phyloP scores from a whole-genome alignment of 2,888 invertebrate genomes.

The Troides aeacus region DNA sequence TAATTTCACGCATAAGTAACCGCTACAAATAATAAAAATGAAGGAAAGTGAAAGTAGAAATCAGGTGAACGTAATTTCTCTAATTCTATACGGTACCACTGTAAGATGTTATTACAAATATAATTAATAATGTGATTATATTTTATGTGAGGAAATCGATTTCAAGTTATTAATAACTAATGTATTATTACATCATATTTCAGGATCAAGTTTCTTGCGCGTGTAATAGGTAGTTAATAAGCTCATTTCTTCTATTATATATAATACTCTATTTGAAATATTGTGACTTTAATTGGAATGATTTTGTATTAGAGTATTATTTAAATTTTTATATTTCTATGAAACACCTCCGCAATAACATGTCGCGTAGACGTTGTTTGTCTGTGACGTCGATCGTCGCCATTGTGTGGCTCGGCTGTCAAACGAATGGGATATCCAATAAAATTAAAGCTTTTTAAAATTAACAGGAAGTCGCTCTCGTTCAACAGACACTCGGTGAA shows the following conservation, averaged over 20 bases:
- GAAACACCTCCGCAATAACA: not conserved
- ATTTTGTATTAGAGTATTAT: not conserved
- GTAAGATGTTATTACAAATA: not conserved
- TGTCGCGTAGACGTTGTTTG: conserved; percentile 17
- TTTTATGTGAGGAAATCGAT: not conserved
- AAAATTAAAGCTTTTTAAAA: conserved; percentile 77
- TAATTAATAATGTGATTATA: not conserved
- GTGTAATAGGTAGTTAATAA: too few species aligned
- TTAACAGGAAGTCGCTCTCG: conserved; percentile 68
- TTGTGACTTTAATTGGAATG: too few species aligned
- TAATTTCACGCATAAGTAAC: conserved; percentile 65
- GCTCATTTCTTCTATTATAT: too few species aligned
- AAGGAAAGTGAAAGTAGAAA: conserved; percentile 53
- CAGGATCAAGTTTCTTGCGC: too few species aligned
- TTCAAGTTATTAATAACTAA: not conserved
- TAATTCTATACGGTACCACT: conserved; percentile 9
- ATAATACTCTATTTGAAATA: too few species aligned
- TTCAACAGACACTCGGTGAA: conserved; percentile 69
- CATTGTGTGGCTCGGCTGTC: conserved; percentile 65
- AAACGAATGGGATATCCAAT: conserved; percentile 65
- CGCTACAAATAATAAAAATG: conserved; percentile 54
- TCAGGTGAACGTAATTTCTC: conserved; percentile 29
- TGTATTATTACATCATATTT: not conserved
- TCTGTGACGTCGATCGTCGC: conserved; percentile 47
- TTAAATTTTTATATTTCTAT: not conserved